phyloP scores from a whole-genome alignment of 2,888 invertebrate genomes.

The Lepas anatifera region DNA sequence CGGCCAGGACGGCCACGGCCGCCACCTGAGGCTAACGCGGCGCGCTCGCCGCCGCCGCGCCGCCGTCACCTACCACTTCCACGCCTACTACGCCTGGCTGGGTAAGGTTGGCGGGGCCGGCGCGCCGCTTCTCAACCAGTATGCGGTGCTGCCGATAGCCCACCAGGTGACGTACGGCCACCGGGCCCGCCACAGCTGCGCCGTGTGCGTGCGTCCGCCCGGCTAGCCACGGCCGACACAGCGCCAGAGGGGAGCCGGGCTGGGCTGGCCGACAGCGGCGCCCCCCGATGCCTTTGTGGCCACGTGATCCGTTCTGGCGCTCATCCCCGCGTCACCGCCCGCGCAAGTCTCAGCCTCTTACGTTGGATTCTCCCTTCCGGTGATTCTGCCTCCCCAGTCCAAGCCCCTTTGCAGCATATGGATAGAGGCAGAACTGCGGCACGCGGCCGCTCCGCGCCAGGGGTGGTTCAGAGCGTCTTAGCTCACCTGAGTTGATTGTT shows the following conservation, averaged over 20 bases:
- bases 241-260: background rate
- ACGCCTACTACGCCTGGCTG: background rate
- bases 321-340: too few relatives aligned
- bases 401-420: too few relatives aligned
- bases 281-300: too few relatives aligned
- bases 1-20: background rate
- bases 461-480: too few relatives aligned
- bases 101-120: background rate
- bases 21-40: background rate
- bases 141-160: background rate
- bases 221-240: background rate
- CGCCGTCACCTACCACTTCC: constrained; percentile 6
- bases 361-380: too few relatives aligned
- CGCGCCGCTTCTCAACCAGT: background rate
- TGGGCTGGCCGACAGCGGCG: too few relatives aligned
- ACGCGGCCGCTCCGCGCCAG: too few relatives aligned
- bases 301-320: too few relatives aligned
- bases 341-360: too few relatives aligned
- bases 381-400: too few relatives aligned
- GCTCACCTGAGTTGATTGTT: too few relatives aligned
- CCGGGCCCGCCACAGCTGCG: background rate
- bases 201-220: background rate
- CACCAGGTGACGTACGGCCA: constrained; percentile 9
- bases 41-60: background rate
- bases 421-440: too few relatives aligned